Conservation (phyloP, 2,888 invertebrate species). For the Criorhina ranunculi region DNA sequence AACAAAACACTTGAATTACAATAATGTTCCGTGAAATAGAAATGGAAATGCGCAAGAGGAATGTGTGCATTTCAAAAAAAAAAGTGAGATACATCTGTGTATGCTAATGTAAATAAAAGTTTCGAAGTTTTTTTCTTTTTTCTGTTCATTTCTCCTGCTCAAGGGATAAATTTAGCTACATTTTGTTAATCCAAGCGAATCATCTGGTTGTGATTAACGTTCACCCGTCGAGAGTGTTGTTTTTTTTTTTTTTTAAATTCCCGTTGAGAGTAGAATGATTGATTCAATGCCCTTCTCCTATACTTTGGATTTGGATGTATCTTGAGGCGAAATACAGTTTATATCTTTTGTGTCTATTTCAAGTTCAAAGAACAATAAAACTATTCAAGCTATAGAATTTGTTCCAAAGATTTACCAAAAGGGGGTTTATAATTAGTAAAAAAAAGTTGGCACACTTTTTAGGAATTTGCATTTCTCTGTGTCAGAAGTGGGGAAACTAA, state of each 20-base stretch:
- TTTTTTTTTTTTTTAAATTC: constrained; percentile 50
- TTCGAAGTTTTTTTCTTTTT: neutral
- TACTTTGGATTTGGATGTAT: neutral
- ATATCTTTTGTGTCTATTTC: constrained; percentile 29
- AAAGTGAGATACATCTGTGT: constrained; percentile 33
- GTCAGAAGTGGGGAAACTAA: neutral
- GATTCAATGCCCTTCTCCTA: constrained; percentile 13
- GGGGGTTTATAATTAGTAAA: constrained; percentile 7
- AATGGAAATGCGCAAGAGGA: constrained; percentile 18
- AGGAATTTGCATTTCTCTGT: constrained; percentile 36
- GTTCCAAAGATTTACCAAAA: constrained; percentile 4
- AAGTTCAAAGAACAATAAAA: constrained; percentile 23
- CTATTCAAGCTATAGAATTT: constrained; percentile 4
- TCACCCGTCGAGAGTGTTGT: constrained; percentile 8
- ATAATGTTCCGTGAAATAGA: constrained; percentile 44
- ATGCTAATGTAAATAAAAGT: constrained; percentile 52
- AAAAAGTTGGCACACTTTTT: constrained; percentile 55
- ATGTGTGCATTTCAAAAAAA: neutral
- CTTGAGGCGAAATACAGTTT: neutral
- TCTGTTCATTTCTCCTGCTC: constrained; percentile 6
- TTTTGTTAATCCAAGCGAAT: constrained; percentile 64
- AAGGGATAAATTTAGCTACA: constrained; percentile 50
- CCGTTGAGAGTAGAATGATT: constrained; percentile 32
- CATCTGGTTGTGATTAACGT: constrained; percentile 35
- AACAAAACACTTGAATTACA: constrained; percentile 35